These are phyloP conservation scores for Rhincodon typus DNA, from an alignment of 2,797 vertebrate genomes.

Conservation along the genomic window DNA sequence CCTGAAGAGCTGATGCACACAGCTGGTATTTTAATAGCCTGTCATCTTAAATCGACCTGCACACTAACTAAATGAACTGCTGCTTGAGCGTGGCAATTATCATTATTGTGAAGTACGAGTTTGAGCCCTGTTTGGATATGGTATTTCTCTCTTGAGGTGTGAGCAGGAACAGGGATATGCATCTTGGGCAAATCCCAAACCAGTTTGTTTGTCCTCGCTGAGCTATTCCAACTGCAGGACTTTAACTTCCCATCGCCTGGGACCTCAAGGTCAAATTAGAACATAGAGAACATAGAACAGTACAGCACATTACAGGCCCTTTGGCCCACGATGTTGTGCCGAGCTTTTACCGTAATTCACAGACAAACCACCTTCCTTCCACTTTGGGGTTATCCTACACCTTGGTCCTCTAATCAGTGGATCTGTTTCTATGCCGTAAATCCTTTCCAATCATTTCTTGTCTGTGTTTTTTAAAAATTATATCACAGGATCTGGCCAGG, in stretches of 20 bases:
- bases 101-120: neutral
- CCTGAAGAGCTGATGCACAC: constrained; percentile 3
- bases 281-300: neutral
- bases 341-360: no score
- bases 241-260: neutral
- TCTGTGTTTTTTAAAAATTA: no score
- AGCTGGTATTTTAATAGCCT: constrained; percentile 33
- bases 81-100: neutral
- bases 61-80: neutral
- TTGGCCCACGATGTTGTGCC: no score
- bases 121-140: neutral
- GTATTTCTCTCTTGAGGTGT: neutral
- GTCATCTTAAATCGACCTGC: constrained; percentile 13
- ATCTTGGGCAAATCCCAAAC: neutral
- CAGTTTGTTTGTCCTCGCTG: neutral
- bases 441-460: no score
- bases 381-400: neutral
- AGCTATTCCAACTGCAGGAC: neutral
- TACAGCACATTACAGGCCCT: no score
- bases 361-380: no score
- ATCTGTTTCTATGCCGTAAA: no score
- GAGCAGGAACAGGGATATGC: neutral
- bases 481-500: no score
- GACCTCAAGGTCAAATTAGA: neutral
- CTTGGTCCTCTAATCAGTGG: neutral